Evolutionary conservation across 2,113 vertebrate genomes (phyloP), one percentile per base, ranked within the genome.

Genomic region (Apaloderma vittatum): DNA sequence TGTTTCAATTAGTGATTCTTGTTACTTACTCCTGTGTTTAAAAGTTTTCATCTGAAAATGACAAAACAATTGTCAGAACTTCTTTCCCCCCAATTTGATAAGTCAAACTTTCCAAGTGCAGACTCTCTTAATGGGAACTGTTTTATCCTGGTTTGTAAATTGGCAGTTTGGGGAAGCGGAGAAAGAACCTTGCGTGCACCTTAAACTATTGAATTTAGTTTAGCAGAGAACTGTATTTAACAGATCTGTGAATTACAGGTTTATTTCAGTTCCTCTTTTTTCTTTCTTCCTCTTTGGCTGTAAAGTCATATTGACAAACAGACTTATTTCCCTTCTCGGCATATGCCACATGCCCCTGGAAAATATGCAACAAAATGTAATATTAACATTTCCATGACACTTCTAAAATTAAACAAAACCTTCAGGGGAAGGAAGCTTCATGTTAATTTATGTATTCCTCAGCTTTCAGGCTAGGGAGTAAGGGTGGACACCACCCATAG

Each of bases 391-490:
- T 94, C 92, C 89, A 89, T 91, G 87, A 95, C 84, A 75, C 87
- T 84, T 96, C 78, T 75, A 93, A 95, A 95, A 96, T 91, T 89
- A 96, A 97, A 93, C 91, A 97, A 90, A 96, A 85, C 66, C 24
- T 89, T 85, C 73, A 87, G 70, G 77, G 73, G 73, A 91, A 84
- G 94, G 87, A 95, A 94, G 77, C 84, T 93, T 93, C 78, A 18
- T 58, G 45, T 70, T 94, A 96, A 93, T 84, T 93, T 95, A 92
- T 92, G 87, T 96, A 88, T 91, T 88, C 85, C 66, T 90, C 36
- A 68, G 66, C 22, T 88, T 82, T 70, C 67, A 52, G 52, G 20
- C 57, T 87, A 8, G 66, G 30, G 52, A 81, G 8, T 32, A 49
- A 85, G 54, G 12, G 48, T 76, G 83, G 77, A 90, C 58, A 52